A percentile compares a stretch with the other conserved stretches of the same genome.
Conservation (phyloP, 1,140 invertebrate species). For the Colletes latitarsis region DNA sequence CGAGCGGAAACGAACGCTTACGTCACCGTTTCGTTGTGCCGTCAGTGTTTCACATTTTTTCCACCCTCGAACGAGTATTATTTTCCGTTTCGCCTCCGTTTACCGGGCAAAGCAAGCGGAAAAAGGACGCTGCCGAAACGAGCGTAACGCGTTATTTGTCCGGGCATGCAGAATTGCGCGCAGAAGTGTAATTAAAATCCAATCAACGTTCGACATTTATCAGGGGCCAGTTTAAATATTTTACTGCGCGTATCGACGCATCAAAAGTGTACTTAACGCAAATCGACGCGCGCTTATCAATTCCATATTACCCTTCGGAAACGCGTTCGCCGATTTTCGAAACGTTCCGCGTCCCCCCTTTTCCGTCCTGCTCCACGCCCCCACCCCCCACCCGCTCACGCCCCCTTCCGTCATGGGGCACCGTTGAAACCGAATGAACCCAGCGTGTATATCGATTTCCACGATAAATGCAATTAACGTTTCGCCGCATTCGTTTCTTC, state of each 20-base stretch:
- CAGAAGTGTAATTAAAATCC: constrained; percentile 51
- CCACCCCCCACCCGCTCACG: neutral
- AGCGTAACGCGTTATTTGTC: constrained; percentile 16
- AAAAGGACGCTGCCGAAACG: neutral
- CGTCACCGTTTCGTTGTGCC: neutral
- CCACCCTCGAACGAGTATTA: neutral
- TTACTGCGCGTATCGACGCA: constrained; percentile 41
- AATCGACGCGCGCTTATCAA: constrained; percentile 47
- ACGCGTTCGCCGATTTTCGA: constrained; percentile 7
- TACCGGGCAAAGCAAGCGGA: neutral
- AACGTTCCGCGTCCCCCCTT: neutral
- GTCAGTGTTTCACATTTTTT: neutral
- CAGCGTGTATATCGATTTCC: constrained; percentile 28
- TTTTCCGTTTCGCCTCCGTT: neutral
- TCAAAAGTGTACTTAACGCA: constrained; percentile 51
- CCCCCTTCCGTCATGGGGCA: neutral
- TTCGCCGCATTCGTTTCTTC: constrained; percentile 39
- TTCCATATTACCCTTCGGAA: constrained; percentile 34
- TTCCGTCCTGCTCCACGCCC: neutral
- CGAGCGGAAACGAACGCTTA: no score
- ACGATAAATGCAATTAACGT: constrained; percentile 49
- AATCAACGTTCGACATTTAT: constrained; percentile 52
- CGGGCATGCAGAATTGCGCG: constrained; percentile 31
- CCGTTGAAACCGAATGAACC: neutral
- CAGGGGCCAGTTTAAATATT: constrained; percentile 49